Percentiles rank a stretch among this genome's conserved stretches.
These are phyloP conservation scores for Leptinotarsa undecemlineata DNA, from an alignment of 1,140 invertebrate species.

Conservation along the genomic window DNA sequence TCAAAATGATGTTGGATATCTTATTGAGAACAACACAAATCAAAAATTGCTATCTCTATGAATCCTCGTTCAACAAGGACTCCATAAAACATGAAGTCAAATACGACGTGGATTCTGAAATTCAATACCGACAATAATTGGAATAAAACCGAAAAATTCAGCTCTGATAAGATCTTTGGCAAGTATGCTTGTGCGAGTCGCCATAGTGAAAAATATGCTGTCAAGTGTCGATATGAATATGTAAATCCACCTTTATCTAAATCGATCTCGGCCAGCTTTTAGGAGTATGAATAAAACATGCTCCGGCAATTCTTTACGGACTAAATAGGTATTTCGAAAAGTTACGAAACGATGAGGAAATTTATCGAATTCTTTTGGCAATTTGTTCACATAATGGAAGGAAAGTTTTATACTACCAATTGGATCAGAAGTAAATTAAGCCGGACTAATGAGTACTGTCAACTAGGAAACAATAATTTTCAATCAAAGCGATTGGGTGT, in stretches of 20 bases:
- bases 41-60: too few species aligned
- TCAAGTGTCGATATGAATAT: slow-evolving; percentile 8
- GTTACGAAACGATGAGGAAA: slow-evolving; percentile 1
- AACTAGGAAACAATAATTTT: slow-evolving; percentile 3
- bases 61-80: background rate
- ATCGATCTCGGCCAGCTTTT: slow-evolving; percentile 5
- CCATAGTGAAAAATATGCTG: background rate
- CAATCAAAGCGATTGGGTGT: background rate
- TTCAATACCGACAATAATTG: background rate
- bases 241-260: background rate
- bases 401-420: background rate
- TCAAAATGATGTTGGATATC: too few species aligned
- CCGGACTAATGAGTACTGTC: slow-evolving; percentile 1
- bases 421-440: background rate
- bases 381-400: background rate
- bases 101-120: background rate
- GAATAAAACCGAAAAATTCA: background rate
- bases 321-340: background rate
- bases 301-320: background rate
- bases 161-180: background rate
- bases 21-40: too few species aligned
- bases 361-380: background rate
- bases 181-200: background rate
- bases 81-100: background rate
- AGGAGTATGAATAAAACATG: slow-evolving; percentile 3